Base-by-base conservation (phyloP, 2,888 invertebrate species). In the Dolomedes plantarius region DNA sequence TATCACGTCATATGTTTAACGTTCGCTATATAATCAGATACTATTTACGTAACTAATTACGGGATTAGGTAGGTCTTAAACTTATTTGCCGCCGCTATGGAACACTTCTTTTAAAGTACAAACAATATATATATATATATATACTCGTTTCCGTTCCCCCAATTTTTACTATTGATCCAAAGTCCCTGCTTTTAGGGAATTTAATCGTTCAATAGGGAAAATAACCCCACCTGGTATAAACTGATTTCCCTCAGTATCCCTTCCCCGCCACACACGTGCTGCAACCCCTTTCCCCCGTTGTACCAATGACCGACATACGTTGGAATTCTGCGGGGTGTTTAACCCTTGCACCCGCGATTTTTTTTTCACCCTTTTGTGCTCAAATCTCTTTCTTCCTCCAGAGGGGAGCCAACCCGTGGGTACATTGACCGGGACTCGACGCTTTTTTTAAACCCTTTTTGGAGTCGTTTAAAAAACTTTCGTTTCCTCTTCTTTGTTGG, bases 271-370 rank as follows among this genome's bases (percentile, higher is more conserved):
- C 27, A 23, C 62, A 27, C 62, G 23, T n/a, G 16, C 19, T 2
- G 9, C n/a, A 29, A 36, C 16, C 1, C 50, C n/a, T 9, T 50
- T 62, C 71, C 41, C n/a, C 6, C 5, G 31, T 41, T 39, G 77
- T 77, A 83, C 83, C 83, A 85, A 73, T 85, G 83, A 85, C 83
- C 83, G 83, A 85, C 23, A 85, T 85, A 77, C 39, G 72, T 62
- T 64, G 83, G 83, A 85, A 85, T 85, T 85, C 67, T 65, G 41
- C 31, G 41, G 72, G 67, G 28, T 41, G 31, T n/a, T 67, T 77
- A 72, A 77, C 83, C 83, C 46, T 46, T 50, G 19, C 46, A 19
- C 23, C 32, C 32, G 3, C 28, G 9, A 32, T 67, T 32, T 67
- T 31, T 67, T 31, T 67, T 32, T 7, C 19, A 31, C 32, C 19